Conservation (phyloP, 2,888 invertebrate genomes). For the Branchellion lobata region DNA sequence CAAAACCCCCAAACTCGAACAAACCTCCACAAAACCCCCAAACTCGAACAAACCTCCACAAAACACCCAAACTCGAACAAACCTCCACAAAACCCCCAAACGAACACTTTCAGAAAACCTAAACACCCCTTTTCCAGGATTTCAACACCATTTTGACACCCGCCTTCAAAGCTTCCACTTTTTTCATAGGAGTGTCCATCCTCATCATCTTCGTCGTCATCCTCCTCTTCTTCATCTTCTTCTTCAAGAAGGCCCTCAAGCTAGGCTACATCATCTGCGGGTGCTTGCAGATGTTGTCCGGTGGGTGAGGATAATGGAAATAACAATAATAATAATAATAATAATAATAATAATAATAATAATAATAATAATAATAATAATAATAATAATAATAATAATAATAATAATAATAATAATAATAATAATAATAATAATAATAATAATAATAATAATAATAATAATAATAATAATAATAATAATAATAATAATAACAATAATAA, state of each 20-base stretch:
- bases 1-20: slow-evolving; percentile 60
- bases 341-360: slow-evolving; percentile 20
- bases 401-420: too few relatives aligned
- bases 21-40: slow-evolving; percentile 42
- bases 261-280: slow-evolving; percentile 89
- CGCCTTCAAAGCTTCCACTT: slow-evolving; percentile 82
- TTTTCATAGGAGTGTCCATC: slow-evolving; percentile 83
- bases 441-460: too few relatives aligned
- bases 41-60: too few relatives aligned
- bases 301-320: too few relatives aligned
- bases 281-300: slow-evolving; percentile 91
- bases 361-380: slow-evolving; percentile 28
- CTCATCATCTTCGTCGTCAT: slow-evolving; percentile 79
- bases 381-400: slow-evolving; percentile 1
- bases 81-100: slow-evolving; percentile 40
- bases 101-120: not conserved
- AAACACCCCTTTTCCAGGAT: too few relatives aligned
- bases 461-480: too few relatives aligned
- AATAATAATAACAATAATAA: too few relatives aligned
- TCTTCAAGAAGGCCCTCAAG: slow-evolving; percentile 85
- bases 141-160: slow-evolving; percentile 78
- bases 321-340: not conserved
- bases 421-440: too few relatives aligned
- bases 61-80: slow-evolving; percentile 60
- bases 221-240: slow-evolving; percentile 82